Percentiles rank a stretch among this genome's conserved stretches.
phyloP scores from a whole-genome alignment of 2,113 vertebrate species.

The Dolichallabes microphthalmus region DNA sequence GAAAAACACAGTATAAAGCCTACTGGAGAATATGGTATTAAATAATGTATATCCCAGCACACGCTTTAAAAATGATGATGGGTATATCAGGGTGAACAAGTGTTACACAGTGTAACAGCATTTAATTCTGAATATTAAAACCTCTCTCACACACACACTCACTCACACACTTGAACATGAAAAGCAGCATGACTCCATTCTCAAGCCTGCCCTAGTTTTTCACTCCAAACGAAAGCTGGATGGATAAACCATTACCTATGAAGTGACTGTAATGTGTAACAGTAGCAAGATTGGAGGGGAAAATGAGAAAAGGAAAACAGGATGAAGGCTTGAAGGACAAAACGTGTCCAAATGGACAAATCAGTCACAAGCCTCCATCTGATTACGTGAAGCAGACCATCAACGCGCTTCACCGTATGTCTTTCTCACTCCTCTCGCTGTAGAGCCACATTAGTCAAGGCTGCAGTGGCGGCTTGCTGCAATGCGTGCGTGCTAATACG shows the following conservation, averaged over 20 bases:
- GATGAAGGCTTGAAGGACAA: slow-evolving; percentile 20
- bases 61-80: no score
- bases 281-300: slow-evolving; percentile 51
- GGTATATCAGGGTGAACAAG: neutral
- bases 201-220: slow-evolving; percentile 7
- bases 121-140: neutral
- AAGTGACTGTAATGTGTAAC: slow-evolving; percentile 64
- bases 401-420: slow-evolving; percentile 60
- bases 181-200: neutral
- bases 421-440: slow-evolving; percentile 58
- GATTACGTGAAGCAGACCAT: slow-evolving; percentile 77
- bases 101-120: neutral
- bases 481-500: neutral
- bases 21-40: no score
- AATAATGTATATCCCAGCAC: no score
- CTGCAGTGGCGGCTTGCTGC: slow-evolving; percentile 35
- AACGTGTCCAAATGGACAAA: slow-evolving; percentile 49
- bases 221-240: neutral
- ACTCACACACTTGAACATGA: slow-evolving; percentile 41
- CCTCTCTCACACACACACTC: slow-evolving; percentile 3
- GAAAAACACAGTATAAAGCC: no score
- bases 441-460: slow-evolving; percentile 68
- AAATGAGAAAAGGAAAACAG: slow-evolving; percentile 22
- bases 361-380: slow-evolving; percentile 61
- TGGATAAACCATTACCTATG: slow-evolving; percentile 52